Evolutionary conservation across 2,113 vertebrate species (phyloP).

Genomic region (Anthoscopus minutus): DNA sequence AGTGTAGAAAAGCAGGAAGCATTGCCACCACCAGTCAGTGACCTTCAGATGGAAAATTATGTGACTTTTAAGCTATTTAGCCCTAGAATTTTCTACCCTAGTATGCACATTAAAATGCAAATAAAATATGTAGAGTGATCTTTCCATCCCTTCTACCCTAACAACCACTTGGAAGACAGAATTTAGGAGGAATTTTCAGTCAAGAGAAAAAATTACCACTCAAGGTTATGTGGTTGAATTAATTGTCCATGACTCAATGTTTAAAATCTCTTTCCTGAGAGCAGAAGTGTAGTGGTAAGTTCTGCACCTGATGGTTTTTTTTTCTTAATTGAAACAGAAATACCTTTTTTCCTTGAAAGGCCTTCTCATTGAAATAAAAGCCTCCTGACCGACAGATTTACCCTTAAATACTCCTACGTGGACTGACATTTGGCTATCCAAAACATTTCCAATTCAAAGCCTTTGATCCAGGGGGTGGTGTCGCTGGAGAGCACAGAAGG

Average conservation of each 20-base stretch:
- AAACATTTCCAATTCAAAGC: constrained; percentile 52
- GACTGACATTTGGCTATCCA: constrained; percentile 36
- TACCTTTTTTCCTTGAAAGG: background rate
- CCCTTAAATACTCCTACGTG: background rate
- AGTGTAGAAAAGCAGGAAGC: background rate
- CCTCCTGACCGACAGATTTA: background rate
- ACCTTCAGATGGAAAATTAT: background rate
- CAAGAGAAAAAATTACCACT: background rate
- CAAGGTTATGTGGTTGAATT: background rate
- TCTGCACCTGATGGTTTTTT: background rate
- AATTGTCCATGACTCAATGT: background rate
- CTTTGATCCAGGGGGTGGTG: background rate
- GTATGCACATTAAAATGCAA: background rate
- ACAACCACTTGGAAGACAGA: background rate
- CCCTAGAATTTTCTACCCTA: background rate
- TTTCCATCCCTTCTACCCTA: background rate
- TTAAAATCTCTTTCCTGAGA: background rate
- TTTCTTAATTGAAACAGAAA: background rate
- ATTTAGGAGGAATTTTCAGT: background rate
- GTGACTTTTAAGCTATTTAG: background rate
- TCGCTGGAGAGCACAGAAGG: too few relatives aligned
- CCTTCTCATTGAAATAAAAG: constrained; percentile 25
- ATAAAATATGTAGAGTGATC: background rate
- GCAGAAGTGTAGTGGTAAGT: background rate
- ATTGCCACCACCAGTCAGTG: background rate